phyloP scores from a whole-genome alignment of 2,888 invertebrate genomes.

The Cabera pusaria region DNA sequence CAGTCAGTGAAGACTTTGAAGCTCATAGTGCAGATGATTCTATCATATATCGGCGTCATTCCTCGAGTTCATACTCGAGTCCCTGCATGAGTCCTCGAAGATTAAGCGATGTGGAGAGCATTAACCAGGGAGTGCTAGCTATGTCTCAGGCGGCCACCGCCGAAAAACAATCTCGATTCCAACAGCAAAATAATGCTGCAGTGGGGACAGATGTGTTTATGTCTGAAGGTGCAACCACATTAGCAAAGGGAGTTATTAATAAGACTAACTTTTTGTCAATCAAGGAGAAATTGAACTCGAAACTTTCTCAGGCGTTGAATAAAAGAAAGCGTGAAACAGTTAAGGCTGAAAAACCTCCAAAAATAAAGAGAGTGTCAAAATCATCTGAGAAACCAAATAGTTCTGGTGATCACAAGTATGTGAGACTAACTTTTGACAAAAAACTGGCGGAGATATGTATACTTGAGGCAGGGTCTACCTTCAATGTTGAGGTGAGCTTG shows the following conservation, averaged over 20 bases:
- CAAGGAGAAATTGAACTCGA: constrained; percentile 73
- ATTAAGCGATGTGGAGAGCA: constrained; percentile 76
- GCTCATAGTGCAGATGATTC: constrained; percentile 88
- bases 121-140: constrained; percentile 35
- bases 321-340: constrained; percentile 67
- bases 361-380: constrained; percentile 57
- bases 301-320: constrained; percentile 69
- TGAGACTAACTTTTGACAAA: constrained; percentile 57
- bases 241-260: constrained; percentile 54
- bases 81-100: constrained; percentile 86
- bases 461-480: constrained; percentile 50
- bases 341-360: constrained; percentile 61
- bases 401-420: constrained; percentile 47
- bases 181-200: constrained; percentile 12
- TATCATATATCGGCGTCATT: constrained; percentile 91
- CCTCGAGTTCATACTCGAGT: constrained; percentile 92
- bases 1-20: constrained; percentile 85
- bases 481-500: constrained; percentile 57
- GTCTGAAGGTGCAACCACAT: constrained; percentile 38
- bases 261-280: constrained; percentile 72
- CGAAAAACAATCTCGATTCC: constrained; percentile 30
- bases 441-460: constrained; percentile 67
- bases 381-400: constrained; percentile 24
- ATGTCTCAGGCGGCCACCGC: constrained; percentile 24
- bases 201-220: constrained; percentile 39